Evolutionary conservation across 2,888 invertebrate genomes (phyloP).

Genomic region (Formica aserva): DNA sequence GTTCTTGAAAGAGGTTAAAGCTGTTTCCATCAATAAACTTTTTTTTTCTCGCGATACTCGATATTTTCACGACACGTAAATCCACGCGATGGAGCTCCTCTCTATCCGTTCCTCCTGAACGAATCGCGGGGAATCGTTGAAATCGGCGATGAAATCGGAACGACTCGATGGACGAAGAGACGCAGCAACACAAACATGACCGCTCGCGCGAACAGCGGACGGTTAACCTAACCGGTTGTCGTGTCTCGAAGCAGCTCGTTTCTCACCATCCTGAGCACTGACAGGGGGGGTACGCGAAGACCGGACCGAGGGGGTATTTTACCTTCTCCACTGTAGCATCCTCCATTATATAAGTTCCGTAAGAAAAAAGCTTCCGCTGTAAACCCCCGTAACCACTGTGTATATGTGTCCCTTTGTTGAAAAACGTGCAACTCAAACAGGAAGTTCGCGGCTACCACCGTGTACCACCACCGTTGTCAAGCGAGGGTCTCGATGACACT

Average conservation of each 20-base stretch:
- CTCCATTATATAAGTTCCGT: constrained; percentile 78
- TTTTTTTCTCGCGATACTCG: not conserved
- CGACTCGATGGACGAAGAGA: not conserved
- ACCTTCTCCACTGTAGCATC: constrained; percentile 79
- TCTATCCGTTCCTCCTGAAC: not conserved
- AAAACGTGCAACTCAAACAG: constrained; percentile 82
- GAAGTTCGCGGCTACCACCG: constrained; percentile 71
- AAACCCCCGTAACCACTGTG: constrained; percentile 76
- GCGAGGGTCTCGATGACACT: constrained; percentile 52
- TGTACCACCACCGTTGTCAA: constrained; percentile 59
- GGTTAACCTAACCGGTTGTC: constrained; percentile 46
- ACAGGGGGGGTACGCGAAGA: not conserved
- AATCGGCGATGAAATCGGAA: not conserved
- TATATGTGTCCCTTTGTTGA: constrained; percentile 74
- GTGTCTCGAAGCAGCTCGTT: not conserved
- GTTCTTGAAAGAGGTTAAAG: constrained; percentile 9
- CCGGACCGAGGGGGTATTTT: constrained; percentile 56
- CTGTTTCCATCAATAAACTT: not conserved
- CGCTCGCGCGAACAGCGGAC: constrained; percentile 36
- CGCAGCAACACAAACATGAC: not conserved
- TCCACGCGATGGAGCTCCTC: not conserved
- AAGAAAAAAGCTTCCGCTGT: constrained; percentile 72
- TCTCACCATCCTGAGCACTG: no score
- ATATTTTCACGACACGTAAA: not conserved
- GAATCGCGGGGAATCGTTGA: no score